phyloP scores from a whole-genome alignment of 2,797 vertebrate genomes.

The Bovichtus variegatus region DNA sequence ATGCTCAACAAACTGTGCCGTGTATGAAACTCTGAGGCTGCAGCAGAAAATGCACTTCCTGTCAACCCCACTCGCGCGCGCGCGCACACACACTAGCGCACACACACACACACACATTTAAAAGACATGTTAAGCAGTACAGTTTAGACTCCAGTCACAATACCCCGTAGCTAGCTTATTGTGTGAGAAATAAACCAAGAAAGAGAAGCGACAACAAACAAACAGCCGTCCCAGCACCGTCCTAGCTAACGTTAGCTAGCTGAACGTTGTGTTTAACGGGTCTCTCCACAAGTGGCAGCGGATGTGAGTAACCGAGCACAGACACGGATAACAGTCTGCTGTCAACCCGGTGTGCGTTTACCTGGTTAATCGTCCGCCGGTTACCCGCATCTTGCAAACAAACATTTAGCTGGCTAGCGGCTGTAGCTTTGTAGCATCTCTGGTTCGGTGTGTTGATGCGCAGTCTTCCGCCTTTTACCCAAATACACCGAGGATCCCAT shows the following conservation, averaged over 20 bases:
- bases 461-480: conserved; percentile 78
- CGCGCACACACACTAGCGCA: not conserved
- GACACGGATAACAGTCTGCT: not conserved
- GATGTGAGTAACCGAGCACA: not conserved
- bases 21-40: not conserved
- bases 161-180: conserved; percentile 6
- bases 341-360: conserved; percentile 23
- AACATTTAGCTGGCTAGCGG: conserved; percentile 42
- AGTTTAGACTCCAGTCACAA: not conserved
- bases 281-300: conserved; percentile 2
- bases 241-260: conserved; percentile 39
- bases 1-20: not conserved
- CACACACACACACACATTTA: not conserved
- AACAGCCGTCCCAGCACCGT: not conserved
- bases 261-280: not conserved
- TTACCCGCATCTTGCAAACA: conserved; percentile 40
- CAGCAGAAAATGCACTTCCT: conserved; percentile 16
- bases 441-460: conserved; percentile 47
- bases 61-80: conserved; percentile 1
- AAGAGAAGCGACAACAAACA: not conserved
- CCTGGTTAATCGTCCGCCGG: conserved; percentile 43
- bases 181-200: not conserved
- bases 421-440: conserved; percentile 59
- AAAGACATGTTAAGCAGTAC: not conserved
- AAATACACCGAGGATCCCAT: conserved; percentile 65